phyloP scores from a whole-genome alignment of 2,797 vertebrate genomes.

The Neostethus bicornis region DNA sequence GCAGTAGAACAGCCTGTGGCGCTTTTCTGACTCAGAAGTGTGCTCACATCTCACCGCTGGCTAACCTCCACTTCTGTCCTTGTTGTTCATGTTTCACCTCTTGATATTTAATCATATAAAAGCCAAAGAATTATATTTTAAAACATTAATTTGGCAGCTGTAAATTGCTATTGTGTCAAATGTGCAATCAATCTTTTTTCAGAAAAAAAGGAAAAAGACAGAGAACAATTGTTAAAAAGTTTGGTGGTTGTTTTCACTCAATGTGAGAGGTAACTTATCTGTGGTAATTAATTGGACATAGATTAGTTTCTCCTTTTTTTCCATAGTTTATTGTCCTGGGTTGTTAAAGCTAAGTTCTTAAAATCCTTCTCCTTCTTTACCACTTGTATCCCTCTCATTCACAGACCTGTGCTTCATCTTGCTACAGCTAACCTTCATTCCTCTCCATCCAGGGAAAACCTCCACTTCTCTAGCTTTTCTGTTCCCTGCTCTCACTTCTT shows the following conservation, averaged over 20 bases:
- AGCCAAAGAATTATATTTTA: slow-evolving; percentile 12
- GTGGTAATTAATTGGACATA: too few species aligned
- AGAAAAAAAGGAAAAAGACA: background rate
- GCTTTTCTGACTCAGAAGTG: slow-evolving; percentile 53
- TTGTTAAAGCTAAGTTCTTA: too few species aligned
- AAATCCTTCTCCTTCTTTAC: too few species aligned
- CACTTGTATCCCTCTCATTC: too few species aligned
- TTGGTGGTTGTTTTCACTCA: background rate
- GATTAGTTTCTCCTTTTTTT: too few species aligned
- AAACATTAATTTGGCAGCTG: background rate
- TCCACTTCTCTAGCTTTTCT: too few species aligned
- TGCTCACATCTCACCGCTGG: slow-evolving; percentile 44
- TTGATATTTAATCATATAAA: slow-evolving; percentile 30
- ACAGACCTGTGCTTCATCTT: too few species aligned
- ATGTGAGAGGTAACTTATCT: background rate
- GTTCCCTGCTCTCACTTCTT: too few species aligned
- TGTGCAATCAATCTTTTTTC: too few species aligned
- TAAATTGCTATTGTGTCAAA: background rate
- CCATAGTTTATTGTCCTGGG: too few species aligned
- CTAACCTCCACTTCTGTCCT: slow-evolving; percentile 46
- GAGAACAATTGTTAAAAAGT: background rate
- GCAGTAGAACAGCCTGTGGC: slow-evolving; percentile 52
- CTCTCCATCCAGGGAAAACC: too few species aligned
- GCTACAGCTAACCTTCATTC: too few species aligned
- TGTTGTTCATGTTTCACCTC: slow-evolving; percentile 28